Evolutionary conservation across 2,113 vertebrate species (phyloP).

Genomic region (Gnathonemus longibarbis): DNA sequence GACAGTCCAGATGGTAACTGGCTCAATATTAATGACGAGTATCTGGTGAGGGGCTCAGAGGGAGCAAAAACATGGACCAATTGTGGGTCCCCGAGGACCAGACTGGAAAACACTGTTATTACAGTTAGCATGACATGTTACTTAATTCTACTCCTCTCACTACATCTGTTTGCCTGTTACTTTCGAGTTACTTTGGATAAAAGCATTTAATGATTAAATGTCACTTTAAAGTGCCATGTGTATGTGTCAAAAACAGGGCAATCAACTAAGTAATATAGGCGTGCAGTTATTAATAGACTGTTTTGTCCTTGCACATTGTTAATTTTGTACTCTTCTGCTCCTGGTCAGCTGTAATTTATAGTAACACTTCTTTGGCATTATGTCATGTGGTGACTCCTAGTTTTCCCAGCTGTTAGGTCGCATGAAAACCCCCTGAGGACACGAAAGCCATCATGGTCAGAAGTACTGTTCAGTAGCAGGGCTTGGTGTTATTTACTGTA

Average conservation of each 20-base stretch:
- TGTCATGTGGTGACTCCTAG: background rate
- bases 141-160: background rate
- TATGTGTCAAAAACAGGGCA: background rate
- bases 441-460: background rate
- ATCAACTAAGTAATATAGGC: background rate
- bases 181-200: background rate
- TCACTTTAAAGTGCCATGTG: background rate
- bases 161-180: background rate
- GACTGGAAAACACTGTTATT: background rate
- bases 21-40: background rate
- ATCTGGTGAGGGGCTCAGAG: background rate
- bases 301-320: background rate
- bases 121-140: background rate
- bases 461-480: background rate
- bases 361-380: background rate
- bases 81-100: background rate
- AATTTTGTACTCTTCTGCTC: background rate
- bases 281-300: background rate
- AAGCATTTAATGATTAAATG: background rate
- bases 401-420: background rate
- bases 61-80: background rate
- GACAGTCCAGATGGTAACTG: no score
- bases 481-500: background rate
- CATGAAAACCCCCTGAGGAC: background rate
- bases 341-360: background rate